Percentiles rank a stretch among this genome's conserved stretches.
phyloP scores from a whole-genome alignment of 2,113 vertebrate genomes.

The Uria lomvia region DNA sequence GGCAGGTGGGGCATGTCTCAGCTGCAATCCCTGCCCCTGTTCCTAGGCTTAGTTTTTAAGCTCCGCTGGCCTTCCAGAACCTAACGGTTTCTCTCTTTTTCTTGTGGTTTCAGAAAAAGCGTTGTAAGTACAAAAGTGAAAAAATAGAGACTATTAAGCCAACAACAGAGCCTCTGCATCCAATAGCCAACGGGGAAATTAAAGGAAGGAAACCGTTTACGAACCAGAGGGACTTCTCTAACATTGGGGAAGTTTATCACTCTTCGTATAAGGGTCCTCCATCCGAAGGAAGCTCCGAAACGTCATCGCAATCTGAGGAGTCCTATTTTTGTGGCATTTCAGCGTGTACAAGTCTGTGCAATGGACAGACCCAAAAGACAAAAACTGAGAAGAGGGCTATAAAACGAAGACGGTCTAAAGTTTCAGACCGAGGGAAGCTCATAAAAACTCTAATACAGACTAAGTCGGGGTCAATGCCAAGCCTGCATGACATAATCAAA shows the following conservation, averaged over 20 bases:
- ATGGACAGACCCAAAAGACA: constrained; percentile 82
- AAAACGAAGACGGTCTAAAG: constrained; percentile 88
- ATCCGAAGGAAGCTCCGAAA: constrained; percentile 87
- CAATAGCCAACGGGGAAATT: constrained; percentile 76
- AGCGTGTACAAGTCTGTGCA: constrained; percentile 81
- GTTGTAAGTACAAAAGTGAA: constrained; percentile 90
- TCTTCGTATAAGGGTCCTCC: constrained; percentile 81
- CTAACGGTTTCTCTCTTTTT: not conserved
- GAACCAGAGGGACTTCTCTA: constrained; percentile 80
- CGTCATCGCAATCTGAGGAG: constrained; percentile 91
- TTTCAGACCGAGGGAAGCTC: constrained; percentile 81
- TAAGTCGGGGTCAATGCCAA: constrained; percentile 83
- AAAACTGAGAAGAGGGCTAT: constrained; percentile 89
- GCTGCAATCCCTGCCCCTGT: not conserved
- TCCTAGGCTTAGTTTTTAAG: not conserved
- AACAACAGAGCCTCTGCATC: constrained; percentile 65
- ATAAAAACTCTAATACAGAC: constrained; percentile 85
- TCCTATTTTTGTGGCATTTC: constrained; percentile 86
- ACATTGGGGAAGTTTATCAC: constrained; percentile 78
- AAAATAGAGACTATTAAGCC: constrained; percentile 85
- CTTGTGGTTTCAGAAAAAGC: constrained; percentile 85
- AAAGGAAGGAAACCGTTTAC: constrained; percentile 82
- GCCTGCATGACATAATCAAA: constrained; percentile 92
- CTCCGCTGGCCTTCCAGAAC: not conserved
- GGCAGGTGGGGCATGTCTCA: not conserved